Base-by-base conservation (phyloP, 2,113 vertebrate species). In the Rhabdomys dilectus region DNA sequence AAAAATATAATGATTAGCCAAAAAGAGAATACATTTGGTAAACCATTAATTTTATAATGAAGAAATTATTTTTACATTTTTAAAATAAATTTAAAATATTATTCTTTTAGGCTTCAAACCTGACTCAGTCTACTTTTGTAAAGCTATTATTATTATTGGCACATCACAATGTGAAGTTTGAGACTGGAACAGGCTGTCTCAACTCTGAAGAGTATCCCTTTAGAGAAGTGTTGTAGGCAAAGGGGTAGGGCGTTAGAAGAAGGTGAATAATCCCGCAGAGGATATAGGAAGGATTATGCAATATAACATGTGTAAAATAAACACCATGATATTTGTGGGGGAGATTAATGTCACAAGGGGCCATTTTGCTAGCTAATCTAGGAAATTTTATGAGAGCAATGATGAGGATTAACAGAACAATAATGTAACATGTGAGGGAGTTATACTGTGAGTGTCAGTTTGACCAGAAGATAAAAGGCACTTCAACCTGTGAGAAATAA, bases 61-160 rank as follows among this genome's bases (percentile, higher is more conserved):
- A 95, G 13, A 93, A 84, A 39, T 88, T 39, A 90, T 73, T 88
- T 84, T 64, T 34, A 36, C 45, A 88, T 92, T 45, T 22, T 56
- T 48, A 29, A 42, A 39, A 62, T 62, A 84, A 26, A 84, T 15
- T 29, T 29, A 42, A 60, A 84, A 62, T 62, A n/a, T 15, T 17
- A 17, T 75, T 89, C 4, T 70, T 5, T 94, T 66, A 75, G 31
- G 51, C 2, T 88, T 4, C 22, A 42, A 60, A 80, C 22, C 22
- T 84, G 56, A 84, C 1, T 84, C 22, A 81, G 31, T 81, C 29
- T 22, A 88, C 29, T 80, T 31, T 68, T 68, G 12, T 68, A 13
- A 68, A 34, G 13, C 12, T 34, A 68, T 72, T 70, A 62, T 17
- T 90, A 94, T 78, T 15, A 70, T 64, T 93, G 24, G 34, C 11